Base-by-base conservation (phyloP, 1,140 invertebrate species). In the Hylyphantes graminicola region DNA sequence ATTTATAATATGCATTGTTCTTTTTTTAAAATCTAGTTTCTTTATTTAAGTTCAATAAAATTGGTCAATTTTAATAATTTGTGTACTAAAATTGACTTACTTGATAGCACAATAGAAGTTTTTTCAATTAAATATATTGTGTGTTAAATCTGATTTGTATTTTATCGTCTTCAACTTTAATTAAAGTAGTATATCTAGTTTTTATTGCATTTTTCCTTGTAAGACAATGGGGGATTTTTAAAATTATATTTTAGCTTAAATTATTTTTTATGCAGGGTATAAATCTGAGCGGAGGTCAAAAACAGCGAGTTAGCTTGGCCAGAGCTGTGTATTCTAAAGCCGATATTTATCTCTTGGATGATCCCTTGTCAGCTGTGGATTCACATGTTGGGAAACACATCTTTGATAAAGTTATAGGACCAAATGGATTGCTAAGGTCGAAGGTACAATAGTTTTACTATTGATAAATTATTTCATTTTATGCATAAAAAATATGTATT, bases 321-420 rank as follows among this genome's bases (percentile, higher is more conserved):
- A 77, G 88, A 82, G 88, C 88, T 17, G 87, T 88, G n/a, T 89
- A 89, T 84, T 61, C 87, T 67, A 87, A 85, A 59, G 86, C 88
- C 76, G 89, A 90, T 84, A 87, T 91, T 12, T 91, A 89, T 84
- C 75, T 91, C 7, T 86, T 91, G 19, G 91, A 91, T 87, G 91
- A 91, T 87, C 90, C 91, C 17, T 87, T 91, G 4, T 90, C 89
- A 74, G 88, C 88, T 50, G 89, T 90, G 9, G 89, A 90, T 85
- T 87, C 89, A 0, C 90, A 90, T 86, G 90, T 90, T 51, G 89
- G 90, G 55, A 90, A 89, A 82, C 90, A 90, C 75, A 90, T 90
- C 19, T 90, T 90, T 86, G 88, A 89, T 7, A 85, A 88, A 55
- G 90, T 91, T 5, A 88, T 91, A 53, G 89, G 89, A 15, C 88